Percentiles rank a stretch among this genome's conserved stretches.
These are phyloP conservation scores for Erpetoichthys calabaricus DNA, from an alignment of 2,797 vertebrate genomes.

Conservation along the genomic window DNA sequence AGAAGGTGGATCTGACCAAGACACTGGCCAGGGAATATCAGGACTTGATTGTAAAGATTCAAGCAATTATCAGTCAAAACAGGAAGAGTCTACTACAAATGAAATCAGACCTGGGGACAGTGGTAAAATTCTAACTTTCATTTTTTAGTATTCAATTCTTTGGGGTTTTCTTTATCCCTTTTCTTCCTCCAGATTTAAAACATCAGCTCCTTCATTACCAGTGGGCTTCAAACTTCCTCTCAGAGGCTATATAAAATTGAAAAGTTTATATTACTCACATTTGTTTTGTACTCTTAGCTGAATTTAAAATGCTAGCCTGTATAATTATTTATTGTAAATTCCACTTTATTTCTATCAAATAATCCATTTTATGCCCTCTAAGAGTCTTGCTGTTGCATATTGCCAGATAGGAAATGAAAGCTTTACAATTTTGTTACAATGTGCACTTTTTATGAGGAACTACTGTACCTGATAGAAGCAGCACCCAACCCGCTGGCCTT, in stretches of 20 bases:
- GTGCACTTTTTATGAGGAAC: too few species aligned
- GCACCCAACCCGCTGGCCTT: too few species aligned
- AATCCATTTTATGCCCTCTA: too few species aligned
- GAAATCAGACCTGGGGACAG: constrained; percentile 22
- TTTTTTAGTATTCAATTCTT: not conserved
- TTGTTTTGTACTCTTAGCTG: too few species aligned
- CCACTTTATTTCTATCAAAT: too few species aligned
- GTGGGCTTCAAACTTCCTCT: not conserved
- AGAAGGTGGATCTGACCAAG: constrained; percentile 19
- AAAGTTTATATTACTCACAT: too few species aligned
- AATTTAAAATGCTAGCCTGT: too few species aligned
- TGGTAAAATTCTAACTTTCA: constrained; percentile 36
- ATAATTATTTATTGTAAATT: too few species aligned
- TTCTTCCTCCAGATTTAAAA: not conserved
- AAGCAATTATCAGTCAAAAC: constrained; percentile 42
- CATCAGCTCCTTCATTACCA: not conserved
- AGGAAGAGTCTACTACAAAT: constrained; percentile 45
- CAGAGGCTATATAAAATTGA: not conserved
- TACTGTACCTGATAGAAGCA: too few species aligned
- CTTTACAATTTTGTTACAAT: too few species aligned
- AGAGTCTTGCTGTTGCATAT: too few species aligned
- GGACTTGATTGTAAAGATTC: constrained; percentile 36
- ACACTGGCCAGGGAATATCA: constrained; percentile 35
- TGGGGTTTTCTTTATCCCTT: not conserved
- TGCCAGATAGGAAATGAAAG: too few species aligned